phyloP scores from a whole-genome alignment of 2,888 invertebrate genomes.

The Cryptocheilus praepositus region DNA sequence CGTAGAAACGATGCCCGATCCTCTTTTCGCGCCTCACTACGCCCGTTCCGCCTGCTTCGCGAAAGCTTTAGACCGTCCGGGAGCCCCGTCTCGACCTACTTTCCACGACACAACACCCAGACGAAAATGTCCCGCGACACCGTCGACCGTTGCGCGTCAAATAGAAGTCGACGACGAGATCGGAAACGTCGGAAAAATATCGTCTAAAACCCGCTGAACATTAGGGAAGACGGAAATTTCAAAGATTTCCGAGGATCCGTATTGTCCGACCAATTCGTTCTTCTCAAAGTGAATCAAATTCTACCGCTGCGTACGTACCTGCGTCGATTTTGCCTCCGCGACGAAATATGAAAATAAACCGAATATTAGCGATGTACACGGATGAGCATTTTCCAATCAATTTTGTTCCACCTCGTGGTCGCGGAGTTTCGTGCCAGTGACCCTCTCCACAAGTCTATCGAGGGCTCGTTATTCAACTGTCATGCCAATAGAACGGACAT shows the following conservation, averaged over 20 bases:
- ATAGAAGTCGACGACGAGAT: not conserved
- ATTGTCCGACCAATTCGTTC: no score
- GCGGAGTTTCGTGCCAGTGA: slow-evolving; percentile 31
- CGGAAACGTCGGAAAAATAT: not conserved
- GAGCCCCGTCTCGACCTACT: slow-evolving; percentile 40
- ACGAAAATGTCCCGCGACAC: slow-evolving; percentile 16
- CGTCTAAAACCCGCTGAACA: not conserved
- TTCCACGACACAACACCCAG: slow-evolving; percentile 3
- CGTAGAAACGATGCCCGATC: not conserved
- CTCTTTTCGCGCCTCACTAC: not conserved
- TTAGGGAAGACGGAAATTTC: no score
- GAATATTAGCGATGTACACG: no score
- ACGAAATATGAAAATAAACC: no score
- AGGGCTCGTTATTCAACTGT: slow-evolving; percentile 53
- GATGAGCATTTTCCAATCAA: slow-evolving; percentile 22
- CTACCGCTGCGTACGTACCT: no score
- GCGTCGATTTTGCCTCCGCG: no score
- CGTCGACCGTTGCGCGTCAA: not conserved
- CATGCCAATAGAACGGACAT: slow-evolving; percentile 41
- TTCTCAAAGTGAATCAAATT: no score
- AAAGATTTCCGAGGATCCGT: no score
- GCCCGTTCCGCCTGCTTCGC: not conserved
- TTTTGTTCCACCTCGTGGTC: slow-evolving; percentile 25
- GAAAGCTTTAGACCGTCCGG: slow-evolving; percentile 21
- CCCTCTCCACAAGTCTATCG: slow-evolving; percentile 41